A percentile compares a stretch with the other conserved stretches of the same genome.
These are phyloP conservation scores for Synodontis membranacea DNA, from an alignment of 2,113 vertebrate genomes.

Conservation along the genomic window DNA sequence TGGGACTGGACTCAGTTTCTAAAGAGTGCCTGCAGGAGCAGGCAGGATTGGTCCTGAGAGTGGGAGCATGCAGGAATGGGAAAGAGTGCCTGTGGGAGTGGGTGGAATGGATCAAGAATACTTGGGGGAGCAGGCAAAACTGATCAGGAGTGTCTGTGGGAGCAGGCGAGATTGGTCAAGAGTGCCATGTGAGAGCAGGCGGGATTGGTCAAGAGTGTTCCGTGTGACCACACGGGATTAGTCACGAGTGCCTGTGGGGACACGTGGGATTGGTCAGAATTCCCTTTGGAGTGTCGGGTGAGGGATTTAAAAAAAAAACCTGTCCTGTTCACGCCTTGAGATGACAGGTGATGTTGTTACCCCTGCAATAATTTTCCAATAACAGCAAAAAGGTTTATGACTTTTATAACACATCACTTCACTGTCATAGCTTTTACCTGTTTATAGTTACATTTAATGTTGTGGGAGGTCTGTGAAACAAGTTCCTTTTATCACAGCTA, in stretches of 20 bases:
- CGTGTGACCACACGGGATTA: not conserved
- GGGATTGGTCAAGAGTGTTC: not conserved
- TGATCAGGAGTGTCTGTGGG: not conserved
- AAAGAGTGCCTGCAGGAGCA: not conserved
- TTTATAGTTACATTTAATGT: slow-evolving; percentile 7
- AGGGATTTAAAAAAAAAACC: not conserved
- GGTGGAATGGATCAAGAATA: not conserved
- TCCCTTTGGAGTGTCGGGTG: not conserved
- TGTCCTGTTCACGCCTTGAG: not conserved
- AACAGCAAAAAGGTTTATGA: not conserved
- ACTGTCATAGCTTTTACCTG: not conserved
- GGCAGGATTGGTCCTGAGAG: not conserved
- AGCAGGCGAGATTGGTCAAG: not conserved
- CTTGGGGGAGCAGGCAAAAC: not conserved
- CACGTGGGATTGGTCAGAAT: not conserved
- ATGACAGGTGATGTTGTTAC: not conserved
- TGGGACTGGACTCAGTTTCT: not conserved
- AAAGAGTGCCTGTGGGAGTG: not conserved
- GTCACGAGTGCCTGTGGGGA: not conserved
- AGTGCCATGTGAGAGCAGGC: not conserved
- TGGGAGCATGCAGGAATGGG: not conserved
- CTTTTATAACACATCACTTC: not conserved
- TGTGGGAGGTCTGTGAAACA: not conserved
- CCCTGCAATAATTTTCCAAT: not conserved
- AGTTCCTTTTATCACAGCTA: not conserved